Conservation (phyloP, 2,888 invertebrate species). For the Strigamia crassipes region DNA sequence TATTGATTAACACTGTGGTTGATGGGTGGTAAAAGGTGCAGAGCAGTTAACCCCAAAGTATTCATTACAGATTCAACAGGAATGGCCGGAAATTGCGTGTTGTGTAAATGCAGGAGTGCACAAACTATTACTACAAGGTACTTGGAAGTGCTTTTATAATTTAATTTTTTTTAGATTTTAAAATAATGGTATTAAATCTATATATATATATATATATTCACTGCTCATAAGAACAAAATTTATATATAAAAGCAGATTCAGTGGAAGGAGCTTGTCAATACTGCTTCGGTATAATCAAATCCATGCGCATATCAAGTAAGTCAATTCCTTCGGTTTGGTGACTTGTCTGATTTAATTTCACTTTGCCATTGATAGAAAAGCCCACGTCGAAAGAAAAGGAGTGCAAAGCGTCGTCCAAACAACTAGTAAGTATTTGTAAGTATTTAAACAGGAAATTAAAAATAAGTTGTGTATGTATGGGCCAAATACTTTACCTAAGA, state of each 20-base stretch:
- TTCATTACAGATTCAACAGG: neutral
- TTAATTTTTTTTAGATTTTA: too few species aligned
- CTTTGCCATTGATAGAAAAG: neutral
- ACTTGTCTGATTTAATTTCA: too few species aligned
- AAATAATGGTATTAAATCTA: too few species aligned
- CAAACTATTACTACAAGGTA: neutral
- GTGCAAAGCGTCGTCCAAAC: neutral
- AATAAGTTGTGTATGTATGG: neutral
- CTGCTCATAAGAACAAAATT: neutral
- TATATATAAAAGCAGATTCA: neutral
- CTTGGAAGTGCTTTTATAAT: neutral
- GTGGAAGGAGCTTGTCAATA: neutral
- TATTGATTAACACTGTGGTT: neutral
- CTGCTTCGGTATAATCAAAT: neutral
- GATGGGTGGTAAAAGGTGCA: neutral
- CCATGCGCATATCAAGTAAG: neutral
- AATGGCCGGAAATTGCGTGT: conserved; percentile 23
- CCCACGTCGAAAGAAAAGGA: neutral
- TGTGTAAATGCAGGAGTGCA: conserved; percentile 13
- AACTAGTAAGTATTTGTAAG: conserved; percentile 12
- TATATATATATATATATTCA: too few species aligned
- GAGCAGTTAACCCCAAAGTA: neutral
- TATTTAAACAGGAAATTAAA: neutral
- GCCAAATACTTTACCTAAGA: too few species aligned
- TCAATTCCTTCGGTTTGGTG: neutral